Conservation (phyloP, 2,113 vertebrate species). For the Pachycephala philippinensis region DNA sequence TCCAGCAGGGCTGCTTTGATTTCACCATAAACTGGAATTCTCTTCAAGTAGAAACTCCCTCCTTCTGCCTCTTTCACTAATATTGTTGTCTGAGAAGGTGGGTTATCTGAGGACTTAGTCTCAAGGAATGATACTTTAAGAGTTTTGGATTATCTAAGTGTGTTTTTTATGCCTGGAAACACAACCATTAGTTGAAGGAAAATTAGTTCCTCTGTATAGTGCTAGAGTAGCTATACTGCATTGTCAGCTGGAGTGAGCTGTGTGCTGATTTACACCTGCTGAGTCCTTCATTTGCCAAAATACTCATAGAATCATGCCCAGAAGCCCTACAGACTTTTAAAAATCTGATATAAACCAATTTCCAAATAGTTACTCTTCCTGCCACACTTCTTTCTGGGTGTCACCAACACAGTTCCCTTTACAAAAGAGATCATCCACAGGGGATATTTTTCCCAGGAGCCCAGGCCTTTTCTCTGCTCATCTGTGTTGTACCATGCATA, state of each 20-base stretch:
- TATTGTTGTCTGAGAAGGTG: neutral
- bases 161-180: neutral
- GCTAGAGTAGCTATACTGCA: neutral
- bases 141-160: neutral
- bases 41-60: neutral
- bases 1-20: neutral
- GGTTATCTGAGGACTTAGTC: neutral
- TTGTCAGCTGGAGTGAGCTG: neutral
- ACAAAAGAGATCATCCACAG: neutral
- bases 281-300: neutral
- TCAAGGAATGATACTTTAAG: neutral
- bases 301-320: neutral
- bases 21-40: neutral
- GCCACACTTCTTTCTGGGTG: neutral
- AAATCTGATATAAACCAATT: neutral
- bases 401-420: neutral
- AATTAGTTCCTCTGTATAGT: neutral
- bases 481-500: neutral
- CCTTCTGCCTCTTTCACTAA: neutral
- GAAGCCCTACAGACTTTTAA: neutral
- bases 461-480: neutral
- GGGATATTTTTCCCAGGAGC: neutral
- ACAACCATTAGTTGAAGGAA: neutral
- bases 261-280: neutral
- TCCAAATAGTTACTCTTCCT: neutral